Evolutionary conservation across 2,113 vertebrate species (phyloP).

Genomic region (Euleptes europaea): DNA sequence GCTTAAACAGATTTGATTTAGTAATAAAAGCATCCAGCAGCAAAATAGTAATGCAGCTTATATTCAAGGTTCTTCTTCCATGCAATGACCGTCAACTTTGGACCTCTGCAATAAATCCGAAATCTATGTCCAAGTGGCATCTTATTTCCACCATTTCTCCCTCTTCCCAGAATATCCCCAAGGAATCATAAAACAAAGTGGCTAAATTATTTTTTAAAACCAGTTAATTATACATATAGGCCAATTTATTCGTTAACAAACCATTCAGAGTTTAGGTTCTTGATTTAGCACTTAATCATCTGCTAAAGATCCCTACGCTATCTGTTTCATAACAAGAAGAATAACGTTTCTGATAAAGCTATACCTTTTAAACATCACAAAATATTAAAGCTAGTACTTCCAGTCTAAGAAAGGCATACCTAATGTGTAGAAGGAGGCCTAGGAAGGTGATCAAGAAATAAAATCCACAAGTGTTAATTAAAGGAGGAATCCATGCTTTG

Average conservation of each 20-base stretch:
- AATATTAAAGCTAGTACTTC: background rate
- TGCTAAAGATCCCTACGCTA: background rate
- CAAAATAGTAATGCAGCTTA: constrained; percentile 6
- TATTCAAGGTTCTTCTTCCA: background rate
- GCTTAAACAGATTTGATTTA: constrained; percentile 6
- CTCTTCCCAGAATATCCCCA: constrained; percentile 45
- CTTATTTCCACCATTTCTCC: constrained; percentile 55
- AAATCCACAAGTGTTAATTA: background rate
- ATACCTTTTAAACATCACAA: background rate
- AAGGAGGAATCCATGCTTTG: constrained; percentile 20
- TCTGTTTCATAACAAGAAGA: constrained; percentile 5
- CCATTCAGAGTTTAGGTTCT: background rate
- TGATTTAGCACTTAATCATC: background rate
- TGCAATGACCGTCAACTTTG: background rate
- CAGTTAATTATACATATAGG: background rate
- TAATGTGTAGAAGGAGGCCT: background rate
- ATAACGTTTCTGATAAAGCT: constrained; percentile 7
- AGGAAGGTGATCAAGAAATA: background rate
- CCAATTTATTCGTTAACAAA: constrained; percentile 16
- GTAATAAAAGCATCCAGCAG: background rate
- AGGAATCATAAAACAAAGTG: constrained; percentile 42
- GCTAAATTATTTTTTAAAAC: constrained; percentile 56
- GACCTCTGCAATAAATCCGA: constrained; percentile 20
- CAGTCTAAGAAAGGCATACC: accelerated
- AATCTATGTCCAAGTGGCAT: constrained; percentile 54